phyloP scores from a whole-genome alignment of 2,113 vertebrate species.

The Tychaedon coryphoeus region DNA sequence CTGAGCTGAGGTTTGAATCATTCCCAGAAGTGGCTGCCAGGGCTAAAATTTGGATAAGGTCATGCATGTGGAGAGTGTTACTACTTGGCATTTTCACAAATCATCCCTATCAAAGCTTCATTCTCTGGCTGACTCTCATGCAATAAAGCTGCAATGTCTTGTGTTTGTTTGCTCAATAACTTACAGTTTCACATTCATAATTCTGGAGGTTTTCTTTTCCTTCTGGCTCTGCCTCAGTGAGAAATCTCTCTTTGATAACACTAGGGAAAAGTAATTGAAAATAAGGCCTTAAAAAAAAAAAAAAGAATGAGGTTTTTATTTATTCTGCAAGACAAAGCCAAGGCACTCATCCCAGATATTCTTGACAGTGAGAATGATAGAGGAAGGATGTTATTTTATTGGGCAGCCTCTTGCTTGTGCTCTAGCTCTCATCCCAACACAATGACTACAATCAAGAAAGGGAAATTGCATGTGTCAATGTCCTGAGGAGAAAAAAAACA shows the following conservation, averaged over 20 bases:
- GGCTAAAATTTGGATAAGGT: conserved; percentile 22
- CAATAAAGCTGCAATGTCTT: background rate
- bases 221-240: background rate
- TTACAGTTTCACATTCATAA: background rate
- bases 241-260: background rate
- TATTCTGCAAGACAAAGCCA: conserved; percentile 1
- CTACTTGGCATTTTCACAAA: conserved; percentile 19
- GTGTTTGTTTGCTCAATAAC: conserved; percentile 23
- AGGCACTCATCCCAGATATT: background rate
- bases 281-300: conserved; percentile 11
- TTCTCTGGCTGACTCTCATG: background rate
- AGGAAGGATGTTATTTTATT: conserved; percentile 25
- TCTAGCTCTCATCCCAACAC: background rate
- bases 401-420: conserved; percentile 6
- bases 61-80: background rate
- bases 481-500: conserved; percentile 37
- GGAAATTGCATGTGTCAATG: conserved; percentile 31
- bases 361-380: conserved; percentile 26
- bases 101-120: background rate
- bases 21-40: background rate
- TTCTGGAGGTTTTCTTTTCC: background rate
- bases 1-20: background rate
- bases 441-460: conserved; percentile 27
- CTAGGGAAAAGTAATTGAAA: conserved; percentile 12
- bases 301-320: background rate